Evolutionary conservation across 2,113 vertebrate genomes (phyloP), one percentile per base, ranked within the genome.

Genomic region (Pycnonotus jocosus): DNA sequence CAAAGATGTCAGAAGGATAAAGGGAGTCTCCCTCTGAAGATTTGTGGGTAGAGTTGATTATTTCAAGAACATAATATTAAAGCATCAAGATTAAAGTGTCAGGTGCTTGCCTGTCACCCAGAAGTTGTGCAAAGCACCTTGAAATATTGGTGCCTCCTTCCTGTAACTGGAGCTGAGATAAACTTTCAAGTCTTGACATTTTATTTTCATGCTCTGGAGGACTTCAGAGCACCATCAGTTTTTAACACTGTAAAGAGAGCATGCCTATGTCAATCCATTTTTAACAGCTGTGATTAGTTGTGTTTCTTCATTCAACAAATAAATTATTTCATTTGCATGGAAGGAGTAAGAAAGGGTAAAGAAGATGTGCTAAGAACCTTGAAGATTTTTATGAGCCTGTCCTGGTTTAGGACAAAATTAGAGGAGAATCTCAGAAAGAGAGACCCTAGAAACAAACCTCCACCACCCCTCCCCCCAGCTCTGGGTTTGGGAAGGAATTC

Each of bases 1-100:
- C 74, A 91, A 93, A 92, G 57, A 69, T 66, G 35, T 65, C 57
- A 85, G 47, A 92, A 85, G 27, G 45, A 93, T 89, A 72, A 92
- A 90, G 61, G 35, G 27, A 87, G 12, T 54, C 38, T 87, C 38
- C 42, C 11, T 84, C 56, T 85, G 62, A 85, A 95, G 81, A 88
- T 88, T 58, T 62, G 35, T 73, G 35, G 37, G 19, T 62, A 85
- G 82, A 44, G 38, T n/a, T 88, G 81, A 10, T 54, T 86, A 54
- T 57, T 93, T 90, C 88, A 88, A 73, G 66, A 80, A 20, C 30
- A 42, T 69, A 65, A 54, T 85, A 92, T 82, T 90, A 93, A 92
- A 80, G 58, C 54, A 62, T 45, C n/a, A 88, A 73, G 48, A 90
- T 79, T 92, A 81, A 96, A 92, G 74, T 82, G 50, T 19, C 54